These are phyloP conservation scores for Lordiphosa fenestrarum DNA, from an alignment of 2,888 invertebrate genomes.

Conservation along the genomic window DNA sequence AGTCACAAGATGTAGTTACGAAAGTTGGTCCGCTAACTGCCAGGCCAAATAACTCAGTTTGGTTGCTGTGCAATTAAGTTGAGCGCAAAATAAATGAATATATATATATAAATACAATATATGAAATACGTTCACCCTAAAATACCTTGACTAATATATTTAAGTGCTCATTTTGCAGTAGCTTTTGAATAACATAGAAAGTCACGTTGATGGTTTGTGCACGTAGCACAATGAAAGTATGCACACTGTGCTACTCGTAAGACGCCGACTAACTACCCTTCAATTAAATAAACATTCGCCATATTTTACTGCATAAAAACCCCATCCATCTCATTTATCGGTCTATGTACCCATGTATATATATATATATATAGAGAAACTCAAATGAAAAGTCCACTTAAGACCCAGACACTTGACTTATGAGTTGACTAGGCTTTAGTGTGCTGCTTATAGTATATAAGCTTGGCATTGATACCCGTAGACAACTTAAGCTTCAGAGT, in stretches of 20 bases:
- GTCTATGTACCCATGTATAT: slow-evolving; percentile 41
- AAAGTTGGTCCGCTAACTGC: no score
- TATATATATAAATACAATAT: not conserved
- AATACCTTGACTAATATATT: slow-evolving; percentile 3
- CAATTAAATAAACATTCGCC: slow-evolving; percentile 4
- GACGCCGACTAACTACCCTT: slow-evolving; percentile 2
- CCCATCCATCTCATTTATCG: slow-evolving; percentile 63
- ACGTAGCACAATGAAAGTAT: not conserved
- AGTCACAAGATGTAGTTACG: no score
- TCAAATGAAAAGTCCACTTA: slow-evolving; percentile 52
- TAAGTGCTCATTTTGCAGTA: no score
- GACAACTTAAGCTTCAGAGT: slow-evolving; percentile 38
- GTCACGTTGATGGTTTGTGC: slow-evolving; percentile 54
- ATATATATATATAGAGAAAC: slow-evolving; percentile 41
- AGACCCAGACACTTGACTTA: slow-evolving; percentile 51
- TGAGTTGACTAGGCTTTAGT: slow-evolving; percentile 20
- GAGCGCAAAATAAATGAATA: slow-evolving; percentile 7
- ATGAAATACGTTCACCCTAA: not conserved
- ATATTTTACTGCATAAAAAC: slow-evolving; percentile 17
- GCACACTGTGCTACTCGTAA: not conserved
- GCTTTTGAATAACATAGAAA: slow-evolving; percentile 37
- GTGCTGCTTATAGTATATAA: slow-evolving; percentile 20
- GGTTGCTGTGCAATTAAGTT: no score
- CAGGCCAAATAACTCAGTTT: no score
- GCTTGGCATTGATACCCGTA: slow-evolving; percentile 25